A percentile compares a stretch with the other conserved stretches of the same genome.
phyloP scores from a whole-genome alignment of 1,140 invertebrate species.

The Archegozetes longisetosus region DNA sequence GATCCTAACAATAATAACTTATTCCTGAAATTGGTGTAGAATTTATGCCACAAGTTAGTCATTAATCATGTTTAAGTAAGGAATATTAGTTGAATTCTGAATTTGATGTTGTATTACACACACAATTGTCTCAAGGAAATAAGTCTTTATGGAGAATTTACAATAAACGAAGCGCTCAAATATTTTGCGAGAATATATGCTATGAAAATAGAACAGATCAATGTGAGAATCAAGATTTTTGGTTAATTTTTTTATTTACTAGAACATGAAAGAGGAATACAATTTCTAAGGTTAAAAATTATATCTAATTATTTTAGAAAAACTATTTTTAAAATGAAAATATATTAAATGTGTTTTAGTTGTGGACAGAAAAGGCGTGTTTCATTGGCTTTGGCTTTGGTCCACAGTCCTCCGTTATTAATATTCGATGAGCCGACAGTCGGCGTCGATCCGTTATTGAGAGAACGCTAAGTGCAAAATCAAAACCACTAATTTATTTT shows the following conservation, averaged over 20 bases:
- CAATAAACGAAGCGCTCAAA: slow-evolving; percentile 27
- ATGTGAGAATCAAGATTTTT: slow-evolving; percentile 26
- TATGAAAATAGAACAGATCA: slow-evolving; percentile 21
- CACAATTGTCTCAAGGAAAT: slow-evolving; percentile 29
- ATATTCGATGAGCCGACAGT: slow-evolving; percentile 74
- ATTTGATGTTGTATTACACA: slow-evolving; percentile 10
- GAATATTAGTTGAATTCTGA: not conserved
- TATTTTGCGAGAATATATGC: slow-evolving; percentile 29
- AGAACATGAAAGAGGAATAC: slow-evolving; percentile 35
- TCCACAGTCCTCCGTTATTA: slow-evolving; percentile 85
- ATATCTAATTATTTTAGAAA: slow-evolving; percentile 63
- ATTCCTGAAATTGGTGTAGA: slow-evolving; percentile 66
- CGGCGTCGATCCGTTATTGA: slow-evolving; percentile 68
- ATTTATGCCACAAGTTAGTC: slow-evolving; percentile 53
- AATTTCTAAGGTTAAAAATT: slow-evolving; percentile 73
- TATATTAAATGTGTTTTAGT: slow-evolving; percentile 35
- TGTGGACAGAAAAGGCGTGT: slow-evolving; percentile 81
- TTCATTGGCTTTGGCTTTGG: slow-evolving; percentile 75
- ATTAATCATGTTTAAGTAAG: not conserved
- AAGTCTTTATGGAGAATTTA: slow-evolving; percentile 29
- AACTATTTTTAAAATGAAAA: no score
- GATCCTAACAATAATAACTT: slow-evolving; percentile 48
- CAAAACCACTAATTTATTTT: no score
- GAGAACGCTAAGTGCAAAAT: no score
- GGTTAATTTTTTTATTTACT: slow-evolving; percentile 14